A percentile compares a stretch with the other conserved stretches of the same genome.
These are phyloP conservation scores for Sinocyclocheilus anophthalmus DNA, from an alignment of 2,113 vertebrate species.

Conservation along the genomic window DNA sequence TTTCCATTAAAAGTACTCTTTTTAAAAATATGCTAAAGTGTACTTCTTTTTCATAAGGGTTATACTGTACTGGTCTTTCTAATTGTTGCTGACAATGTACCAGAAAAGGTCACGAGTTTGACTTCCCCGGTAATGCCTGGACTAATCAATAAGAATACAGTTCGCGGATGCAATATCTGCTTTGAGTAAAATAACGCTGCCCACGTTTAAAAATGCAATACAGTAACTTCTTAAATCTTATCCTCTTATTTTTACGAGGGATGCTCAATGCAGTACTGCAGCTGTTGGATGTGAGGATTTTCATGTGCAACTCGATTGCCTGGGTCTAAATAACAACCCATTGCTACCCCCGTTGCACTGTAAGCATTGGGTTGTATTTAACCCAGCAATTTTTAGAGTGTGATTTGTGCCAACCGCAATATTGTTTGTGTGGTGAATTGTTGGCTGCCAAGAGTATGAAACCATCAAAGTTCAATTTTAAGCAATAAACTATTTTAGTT, in stretches of 20 bases:
- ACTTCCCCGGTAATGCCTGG: background rate
- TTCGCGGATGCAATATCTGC: background rate
- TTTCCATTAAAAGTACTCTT: background rate
- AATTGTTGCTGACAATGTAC: background rate
- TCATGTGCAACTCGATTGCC: background rate
- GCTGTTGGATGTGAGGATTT: background rate
- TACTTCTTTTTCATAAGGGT: background rate
- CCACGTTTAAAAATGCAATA: background rate
- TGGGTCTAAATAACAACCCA: too few relatives aligned
- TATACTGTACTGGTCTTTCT: too few relatives aligned
- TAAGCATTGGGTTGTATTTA: too few relatives aligned
- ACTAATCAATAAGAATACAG: background rate
- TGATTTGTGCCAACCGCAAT: background rate
- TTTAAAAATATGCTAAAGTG: background rate
- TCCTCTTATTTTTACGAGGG: background rate
- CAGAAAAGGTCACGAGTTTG: background rate
- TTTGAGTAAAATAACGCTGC: background rate
- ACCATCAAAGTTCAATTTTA: background rate
- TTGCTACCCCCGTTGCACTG: too few relatives aligned
- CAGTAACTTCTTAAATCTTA: background rate
- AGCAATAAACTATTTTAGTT: background rate
- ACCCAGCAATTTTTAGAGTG: too few relatives aligned
- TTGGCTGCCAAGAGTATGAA: background rate
- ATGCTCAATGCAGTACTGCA: background rate
- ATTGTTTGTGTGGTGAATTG: background rate